phyloP scores from a whole-genome alignment of 2,113 vertebrate species.

The Gobius niger region DNA sequence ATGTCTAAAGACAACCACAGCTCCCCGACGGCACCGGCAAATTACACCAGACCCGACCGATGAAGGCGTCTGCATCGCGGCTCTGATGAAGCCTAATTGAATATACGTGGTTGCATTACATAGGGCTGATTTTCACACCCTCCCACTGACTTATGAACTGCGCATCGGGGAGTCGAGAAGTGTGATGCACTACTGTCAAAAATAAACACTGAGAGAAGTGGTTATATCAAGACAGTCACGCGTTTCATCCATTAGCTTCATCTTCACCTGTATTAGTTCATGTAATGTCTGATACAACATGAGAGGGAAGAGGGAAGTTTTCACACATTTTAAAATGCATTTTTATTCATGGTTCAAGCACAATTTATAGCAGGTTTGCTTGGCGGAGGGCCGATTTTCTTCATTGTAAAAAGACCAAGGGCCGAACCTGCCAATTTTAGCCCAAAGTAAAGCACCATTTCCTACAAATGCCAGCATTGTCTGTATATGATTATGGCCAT shows the following conservation, averaged over 20 bases:
- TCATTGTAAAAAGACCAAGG: no score
- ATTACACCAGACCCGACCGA: conserved; percentile 64
- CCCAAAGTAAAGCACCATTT: no score
- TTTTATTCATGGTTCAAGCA: no score
- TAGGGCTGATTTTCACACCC: conserved; percentile 47
- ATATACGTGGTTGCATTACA: conserved; percentile 71
- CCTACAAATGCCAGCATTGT: no score
- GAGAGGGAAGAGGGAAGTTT: no score
- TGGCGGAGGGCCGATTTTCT: no score
- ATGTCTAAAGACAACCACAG: conserved; percentile 64
- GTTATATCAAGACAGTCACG: conserved; percentile 25
- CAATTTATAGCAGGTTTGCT: no score
- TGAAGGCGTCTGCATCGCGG: conserved; percentile 61
- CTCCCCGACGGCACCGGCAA: conserved; percentile 58
- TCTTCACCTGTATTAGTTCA: conserved; percentile 12
- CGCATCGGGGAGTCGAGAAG: conserved; percentile 22
- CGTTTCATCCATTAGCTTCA: conserved; percentile 7
- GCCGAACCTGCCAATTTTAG: no score
- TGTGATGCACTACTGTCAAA: conserved; percentile 35
- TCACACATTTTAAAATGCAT: no score
- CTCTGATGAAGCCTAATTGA: conserved; percentile 73
- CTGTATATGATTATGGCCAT: no score
- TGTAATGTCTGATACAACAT: no score
- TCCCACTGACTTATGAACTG: conserved; percentile 49
- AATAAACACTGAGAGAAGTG: conserved; percentile 39